Base-by-base conservation (phyloP, 2,797 vertebrate species). In the Sparus aurata region DNA sequence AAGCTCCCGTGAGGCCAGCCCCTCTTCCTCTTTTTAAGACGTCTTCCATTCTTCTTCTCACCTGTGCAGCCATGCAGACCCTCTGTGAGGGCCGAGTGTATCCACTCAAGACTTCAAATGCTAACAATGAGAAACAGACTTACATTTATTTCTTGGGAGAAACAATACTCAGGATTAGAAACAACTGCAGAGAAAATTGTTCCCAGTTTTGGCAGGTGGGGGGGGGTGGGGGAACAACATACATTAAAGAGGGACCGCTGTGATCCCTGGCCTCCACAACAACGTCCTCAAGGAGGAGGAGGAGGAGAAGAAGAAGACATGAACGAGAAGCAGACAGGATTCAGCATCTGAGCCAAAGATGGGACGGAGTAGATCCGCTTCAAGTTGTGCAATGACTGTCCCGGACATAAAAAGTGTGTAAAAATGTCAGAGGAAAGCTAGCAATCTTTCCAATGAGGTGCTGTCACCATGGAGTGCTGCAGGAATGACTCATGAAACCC, bases 151-250 rank as follows among this genome's bases (percentile, higher is more conserved):
- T 82, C n/a, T 63, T 83, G 46, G 71, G 70, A 91, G 73, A 91
- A 92, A 87, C 82, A 89, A 77, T 63, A 63, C 60, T 43, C 72
- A 76, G 89, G 85, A 93, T 92, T 85, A 87, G 78, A 90, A 93
- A 94, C 88, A 93, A 93, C 86, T 92, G 90, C 76, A 46, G 41
- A 70, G 85, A 91, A 90, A 87, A 91, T 87, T 81, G 86, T 78
- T 90, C 62, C 86, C 87, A 87, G 86, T 91, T 87, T 77, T 22
- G 38, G 27, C 2, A 4, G n/a, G 27, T 0, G 27, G 27, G 27
- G 5, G 62, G 53, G 49, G 45, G 38, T 3, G 10, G 64, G 55
- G 47, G 34, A 45, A 13, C 49, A 58, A 72, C 45, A 73, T 75
- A 61, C 69, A 63, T 87, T 72, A 61, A 69, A 60, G 71, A 82